Percentiles rank a stretch among this genome's conserved stretches.
phyloP scores from a whole-genome alignment of 2,888 invertebrate genomes.

The Xestia sexstrigata region DNA sequence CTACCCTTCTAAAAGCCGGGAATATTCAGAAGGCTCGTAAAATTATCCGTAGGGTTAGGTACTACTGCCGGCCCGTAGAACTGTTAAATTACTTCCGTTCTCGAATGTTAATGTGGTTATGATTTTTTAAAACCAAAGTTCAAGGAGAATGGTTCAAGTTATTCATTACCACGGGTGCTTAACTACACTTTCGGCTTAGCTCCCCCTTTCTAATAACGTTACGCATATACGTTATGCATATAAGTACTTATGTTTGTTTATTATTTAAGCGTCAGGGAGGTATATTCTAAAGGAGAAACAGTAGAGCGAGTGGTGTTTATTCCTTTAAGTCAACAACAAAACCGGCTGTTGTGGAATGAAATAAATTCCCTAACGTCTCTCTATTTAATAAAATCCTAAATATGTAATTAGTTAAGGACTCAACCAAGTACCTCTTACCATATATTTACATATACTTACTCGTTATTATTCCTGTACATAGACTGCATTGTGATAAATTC shows the following conservation, averaged over 20 bases:
- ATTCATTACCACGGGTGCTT: slow-evolving; percentile 21
- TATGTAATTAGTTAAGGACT: background rate
- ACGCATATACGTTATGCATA: no score
- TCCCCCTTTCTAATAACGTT: background rate
- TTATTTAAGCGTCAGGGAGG: slow-evolving; percentile 7
- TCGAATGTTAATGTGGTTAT: slow-evolving; percentile 31
- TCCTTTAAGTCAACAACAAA: background rate
- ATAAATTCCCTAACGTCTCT: background rate
- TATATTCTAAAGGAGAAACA: background rate
- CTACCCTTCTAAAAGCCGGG: slow-evolving; percentile 24
- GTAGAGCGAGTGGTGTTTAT: background rate
- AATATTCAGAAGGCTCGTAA: slow-evolving; percentile 15
- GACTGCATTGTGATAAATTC: slow-evolving; percentile 24
- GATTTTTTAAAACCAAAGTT: slow-evolving; percentile 34
- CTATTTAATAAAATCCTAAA: background rate
- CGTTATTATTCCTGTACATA: background rate
- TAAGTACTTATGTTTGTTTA: slow-evolving; percentile 14
- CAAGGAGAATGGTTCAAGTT: slow-evolving; percentile 25
- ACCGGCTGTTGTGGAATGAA: background rate
- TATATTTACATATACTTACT: no score
- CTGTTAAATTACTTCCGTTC: slow-evolving; percentile 36
- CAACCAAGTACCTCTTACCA: background rate
- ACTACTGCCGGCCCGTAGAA: background rate
- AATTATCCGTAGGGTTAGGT: slow-evolving; percentile 12
- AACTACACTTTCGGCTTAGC: slow-evolving; percentile 23